Conservation (phyloP, 1,140 invertebrate species). For the Whitmania pigra region DNA sequence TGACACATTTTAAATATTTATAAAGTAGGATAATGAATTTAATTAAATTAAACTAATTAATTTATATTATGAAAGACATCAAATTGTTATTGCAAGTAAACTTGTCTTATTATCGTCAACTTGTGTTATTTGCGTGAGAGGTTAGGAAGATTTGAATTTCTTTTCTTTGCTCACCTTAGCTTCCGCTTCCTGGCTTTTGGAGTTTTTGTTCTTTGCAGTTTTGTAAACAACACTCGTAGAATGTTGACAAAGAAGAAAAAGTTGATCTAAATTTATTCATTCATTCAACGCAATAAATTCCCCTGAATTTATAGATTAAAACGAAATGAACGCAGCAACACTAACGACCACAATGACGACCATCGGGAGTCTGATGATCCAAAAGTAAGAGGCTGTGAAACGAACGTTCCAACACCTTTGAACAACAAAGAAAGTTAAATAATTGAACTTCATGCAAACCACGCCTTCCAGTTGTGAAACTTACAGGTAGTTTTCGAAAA, state of each 20-base stretch:
- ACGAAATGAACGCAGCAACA: slow-evolving; percentile 20
- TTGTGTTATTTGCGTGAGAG: too few relatives aligned
- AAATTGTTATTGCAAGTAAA: too few relatives aligned
- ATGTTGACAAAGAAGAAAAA: slow-evolving; percentile 64
- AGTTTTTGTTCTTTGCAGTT: slow-evolving; percentile 56
- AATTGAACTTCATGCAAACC: not conserved
- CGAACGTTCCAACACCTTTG: slow-evolving; percentile 55
- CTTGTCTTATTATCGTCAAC: too few relatives aligned
- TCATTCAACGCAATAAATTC: too few relatives aligned
- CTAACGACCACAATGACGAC: slow-evolving; percentile 54
- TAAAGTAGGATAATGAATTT: too few relatives aligned
- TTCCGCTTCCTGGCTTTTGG: slow-evolving; percentile 51
- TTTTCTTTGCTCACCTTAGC: slow-evolving; percentile 45
- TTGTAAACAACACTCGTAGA: slow-evolving; percentile 57
- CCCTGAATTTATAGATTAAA: too few relatives aligned
- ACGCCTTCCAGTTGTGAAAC: not conserved
- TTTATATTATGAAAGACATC: too few relatives aligned
- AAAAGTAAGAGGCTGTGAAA: slow-evolving; percentile 43
- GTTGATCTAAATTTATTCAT: slow-evolving; percentile 49
- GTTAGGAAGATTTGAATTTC: not conserved
- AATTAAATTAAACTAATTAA: too few relatives aligned
- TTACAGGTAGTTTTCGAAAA: not conserved
- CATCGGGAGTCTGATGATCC: slow-evolving; percentile 55
- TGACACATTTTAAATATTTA: slow-evolving; percentile 27
- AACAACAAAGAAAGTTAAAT: not conserved